Conservation (phyloP, 1,140 invertebrate genomes). For the Cydia pomonella region DNA sequence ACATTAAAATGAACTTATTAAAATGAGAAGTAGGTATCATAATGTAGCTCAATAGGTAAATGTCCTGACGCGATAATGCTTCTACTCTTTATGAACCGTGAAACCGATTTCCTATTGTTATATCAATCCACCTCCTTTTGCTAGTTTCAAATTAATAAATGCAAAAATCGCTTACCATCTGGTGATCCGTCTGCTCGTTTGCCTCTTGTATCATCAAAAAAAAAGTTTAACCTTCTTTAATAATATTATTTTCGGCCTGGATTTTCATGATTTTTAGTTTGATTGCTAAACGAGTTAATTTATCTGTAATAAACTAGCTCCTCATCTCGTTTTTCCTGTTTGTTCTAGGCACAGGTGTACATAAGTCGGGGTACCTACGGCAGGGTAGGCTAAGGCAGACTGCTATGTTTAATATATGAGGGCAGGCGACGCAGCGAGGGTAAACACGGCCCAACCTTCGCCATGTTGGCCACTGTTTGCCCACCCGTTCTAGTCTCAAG, state of each 20-base stretch:
- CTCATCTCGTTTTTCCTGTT: background rate
- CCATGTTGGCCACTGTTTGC: slow-evolving; percentile 71
- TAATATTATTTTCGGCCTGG: no score
- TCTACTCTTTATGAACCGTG: no score
- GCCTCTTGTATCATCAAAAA: no score
- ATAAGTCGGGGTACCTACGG: slow-evolving; percentile 36
- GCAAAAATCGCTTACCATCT: no score
- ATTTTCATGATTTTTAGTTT: no score
- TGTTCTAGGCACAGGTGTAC: background rate
- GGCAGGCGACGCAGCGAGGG: slow-evolving; percentile 72
- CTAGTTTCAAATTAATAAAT: no score
- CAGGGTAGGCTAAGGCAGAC: slow-evolving; percentile 59
- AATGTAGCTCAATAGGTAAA: background rate
- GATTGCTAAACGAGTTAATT: background rate
- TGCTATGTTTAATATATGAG: slow-evolving; percentile 79
- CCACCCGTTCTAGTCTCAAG: slow-evolving; percentile 72
- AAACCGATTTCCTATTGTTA: no score
- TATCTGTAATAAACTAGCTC: background rate
- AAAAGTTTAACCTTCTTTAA: no score
- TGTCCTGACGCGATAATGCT: background rate
- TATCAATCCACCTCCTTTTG: no score
- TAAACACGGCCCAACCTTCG: slow-evolving; percentile 71
- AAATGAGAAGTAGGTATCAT: background rate
- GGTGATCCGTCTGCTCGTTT: no score
- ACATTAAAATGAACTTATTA: slow-evolving; percentile 37